A percentile compares a stretch with the other conserved stretches of the same genome.
Conservation (phyloP, 2,797 vertebrate genomes). For the Dryobates pubescens region DNA sequence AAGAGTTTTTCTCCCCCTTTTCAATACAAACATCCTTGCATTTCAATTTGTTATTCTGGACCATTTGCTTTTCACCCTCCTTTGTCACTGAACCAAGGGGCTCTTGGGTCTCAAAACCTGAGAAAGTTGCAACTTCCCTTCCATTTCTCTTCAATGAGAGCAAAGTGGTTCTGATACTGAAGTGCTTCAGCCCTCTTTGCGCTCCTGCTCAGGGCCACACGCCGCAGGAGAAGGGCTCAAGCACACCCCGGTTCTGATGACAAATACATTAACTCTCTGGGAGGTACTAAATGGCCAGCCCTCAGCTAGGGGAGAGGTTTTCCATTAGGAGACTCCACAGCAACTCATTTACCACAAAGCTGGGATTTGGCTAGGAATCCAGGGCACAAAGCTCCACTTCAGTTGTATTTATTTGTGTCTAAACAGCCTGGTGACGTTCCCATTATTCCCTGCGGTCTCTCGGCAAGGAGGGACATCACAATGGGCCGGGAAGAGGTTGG, state of each 20-base stretch:
- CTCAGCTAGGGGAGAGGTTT: neutral
- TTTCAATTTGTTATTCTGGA: constrained; percentile 43
- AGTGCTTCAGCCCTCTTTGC: neutral
- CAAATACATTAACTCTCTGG: constrained; percentile 19
- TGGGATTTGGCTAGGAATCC: neutral
- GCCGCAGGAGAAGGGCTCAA: neutral
- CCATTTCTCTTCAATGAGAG: neutral
- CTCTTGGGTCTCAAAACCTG: neutral
- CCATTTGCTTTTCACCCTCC: constrained; percentile 1
- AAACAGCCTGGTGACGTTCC: neutral
- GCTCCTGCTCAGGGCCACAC: neutral
- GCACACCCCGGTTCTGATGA: neutral
- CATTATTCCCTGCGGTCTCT: constrained; percentile 1
- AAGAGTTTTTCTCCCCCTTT: constrained; percentile 20
- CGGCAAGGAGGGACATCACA: constrained; percentile 20
- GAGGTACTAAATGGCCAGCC: neutral
- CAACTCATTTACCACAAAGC: constrained; percentile 12
- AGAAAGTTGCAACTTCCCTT: neutral
- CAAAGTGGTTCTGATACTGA: neutral
- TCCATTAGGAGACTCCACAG: neutral
- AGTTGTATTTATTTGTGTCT: constrained; percentile 7
- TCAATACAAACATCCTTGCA: constrained; percentile 5
- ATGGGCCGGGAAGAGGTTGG: neutral
- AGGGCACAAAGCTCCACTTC: neutral
- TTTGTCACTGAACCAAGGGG: neutral